A percentile compares a stretch with the other conserved stretches of the same genome.
Evolutionary conservation across 2,888 invertebrate genomes (phyloP).

Genomic region (Hyles lineata): DNA sequence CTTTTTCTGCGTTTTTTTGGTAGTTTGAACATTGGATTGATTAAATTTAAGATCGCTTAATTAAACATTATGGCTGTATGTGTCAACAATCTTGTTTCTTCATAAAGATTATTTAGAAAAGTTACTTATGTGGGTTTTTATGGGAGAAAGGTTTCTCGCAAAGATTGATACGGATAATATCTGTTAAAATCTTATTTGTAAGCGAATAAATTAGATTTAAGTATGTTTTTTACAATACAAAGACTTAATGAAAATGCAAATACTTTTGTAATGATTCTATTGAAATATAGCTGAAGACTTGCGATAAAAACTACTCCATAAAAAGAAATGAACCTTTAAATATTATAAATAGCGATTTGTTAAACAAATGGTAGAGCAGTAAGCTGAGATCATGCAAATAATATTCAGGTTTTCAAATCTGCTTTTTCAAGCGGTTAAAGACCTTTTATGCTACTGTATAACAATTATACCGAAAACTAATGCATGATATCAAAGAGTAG

Average conservation of each 20-base stretch:
- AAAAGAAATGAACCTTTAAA: conserved; percentile 10
- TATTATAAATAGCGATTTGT: conserved; percentile 20
- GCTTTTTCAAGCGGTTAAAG: conserved; percentile 26
- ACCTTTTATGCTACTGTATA: background rate
- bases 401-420: background rate
- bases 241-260: too few species aligned
- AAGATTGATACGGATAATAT: conserved; percentile 11
- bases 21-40: too few species aligned
- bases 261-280: too few species aligned
- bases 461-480: background rate
- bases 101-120: background rate
- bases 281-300: too few species aligned
- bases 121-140: conserved; percentile 7
- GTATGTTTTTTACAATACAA: too few species aligned
- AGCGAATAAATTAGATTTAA: too few species aligned
- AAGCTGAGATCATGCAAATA: conserved; percentile 21
- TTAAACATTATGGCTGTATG: background rate
- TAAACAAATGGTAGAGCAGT: conserved; percentile 17
- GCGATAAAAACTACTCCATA: background rate
- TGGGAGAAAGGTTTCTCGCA: conserved; percentile 1
- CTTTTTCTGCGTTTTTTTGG: too few species aligned
- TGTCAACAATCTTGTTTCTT: background rate
- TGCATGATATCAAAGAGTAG: background rate
- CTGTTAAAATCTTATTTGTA: background rate
- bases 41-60: too few species aligned